Base-by-base conservation (phyloP, 2,113 vertebrate species). In the Etheostoma spectabile region DNA sequence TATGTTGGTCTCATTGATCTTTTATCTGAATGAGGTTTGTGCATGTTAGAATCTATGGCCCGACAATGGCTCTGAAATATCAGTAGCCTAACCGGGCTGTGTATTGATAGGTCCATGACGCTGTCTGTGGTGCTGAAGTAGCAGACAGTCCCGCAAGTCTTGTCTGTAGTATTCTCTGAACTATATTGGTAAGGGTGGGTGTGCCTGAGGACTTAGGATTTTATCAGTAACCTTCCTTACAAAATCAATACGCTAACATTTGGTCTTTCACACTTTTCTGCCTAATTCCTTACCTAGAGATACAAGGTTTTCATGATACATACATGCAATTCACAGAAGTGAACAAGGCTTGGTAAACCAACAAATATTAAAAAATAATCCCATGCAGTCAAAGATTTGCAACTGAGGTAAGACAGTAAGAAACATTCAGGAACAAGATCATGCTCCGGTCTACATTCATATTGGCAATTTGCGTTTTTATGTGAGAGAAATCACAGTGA, bases 401-500 rank as follows among this genome's bases (percentile, higher is more conserved):
- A 84, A 77, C 53, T 62, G 73, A 86, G 82, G 61, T 88, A 84
- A 88, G 61, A 88, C 68, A 78, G 67, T 42, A 14, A 75, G 57
- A 65, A 52, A 88, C 86, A 91, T 91, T 91, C 77, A 87, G 83
- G 78, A 85, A 86, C 80, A 88, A 63, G 24, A 51, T 80, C 78
- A 82, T 87, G 85, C 87, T 84, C 77, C 64, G 21, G 68, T 88
- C 68, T 86, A 92, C 88, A 93, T 92, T 93, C 84, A 79, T 42
- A 53, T 76, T 63, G 77, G 59, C 55, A 74, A 83, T 79, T 59
- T 63, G 64, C 19, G 64, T 67, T 67, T 64, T 51, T 14, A 68
- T 49, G 71, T 69, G 67, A 51, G 55, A 71, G 79, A 86, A 77
- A 85, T 93, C 92, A 92, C 91, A 94, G 92, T 93, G 88, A 84